phyloP scores from a whole-genome alignment of 2,797 vertebrate genomes.

The Acropternis orthonyx region DNA sequence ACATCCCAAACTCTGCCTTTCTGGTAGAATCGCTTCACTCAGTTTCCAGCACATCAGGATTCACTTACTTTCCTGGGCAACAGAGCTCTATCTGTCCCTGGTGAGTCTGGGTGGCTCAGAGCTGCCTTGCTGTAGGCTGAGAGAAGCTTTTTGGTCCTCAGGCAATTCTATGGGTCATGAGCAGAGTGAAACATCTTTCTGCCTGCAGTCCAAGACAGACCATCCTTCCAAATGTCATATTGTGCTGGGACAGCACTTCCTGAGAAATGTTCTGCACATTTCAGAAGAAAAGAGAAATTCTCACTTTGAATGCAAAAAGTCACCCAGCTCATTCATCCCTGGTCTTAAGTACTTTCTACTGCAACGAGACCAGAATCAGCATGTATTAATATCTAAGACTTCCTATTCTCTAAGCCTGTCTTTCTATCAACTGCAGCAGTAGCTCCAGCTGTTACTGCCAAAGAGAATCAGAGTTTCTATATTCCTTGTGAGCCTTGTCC shows the following conservation, averaged over 20 bases:
- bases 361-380: not conserved
- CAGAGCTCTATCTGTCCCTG: accelerated
- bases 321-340: not conserved
- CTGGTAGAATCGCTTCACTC: not conserved
- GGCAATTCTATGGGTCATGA: not conserved
- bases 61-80: not conserved
- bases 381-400: not conserved
- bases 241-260: not conserved
- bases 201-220: not conserved
- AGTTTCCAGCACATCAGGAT: not conserved
- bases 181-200: not conserved
- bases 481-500: not conserved
- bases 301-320: not conserved
- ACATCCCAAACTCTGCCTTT: not conserved
- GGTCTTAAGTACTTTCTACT: not conserved
- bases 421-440: not conserved
- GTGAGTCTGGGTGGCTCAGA: not conserved
- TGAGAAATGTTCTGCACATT: not conserved
- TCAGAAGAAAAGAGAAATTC: not conserved
- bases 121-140: not conserved
- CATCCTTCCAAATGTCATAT: not conserved
- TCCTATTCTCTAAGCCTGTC: not conserved
- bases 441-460: not conserved
- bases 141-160: not conserved
- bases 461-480: not conserved